A percentile compares a stretch with the other conserved stretches of the same genome.
phyloP scores from a whole-genome alignment of 1,140 invertebrate species.

The Conus ventricosus region DNA sequence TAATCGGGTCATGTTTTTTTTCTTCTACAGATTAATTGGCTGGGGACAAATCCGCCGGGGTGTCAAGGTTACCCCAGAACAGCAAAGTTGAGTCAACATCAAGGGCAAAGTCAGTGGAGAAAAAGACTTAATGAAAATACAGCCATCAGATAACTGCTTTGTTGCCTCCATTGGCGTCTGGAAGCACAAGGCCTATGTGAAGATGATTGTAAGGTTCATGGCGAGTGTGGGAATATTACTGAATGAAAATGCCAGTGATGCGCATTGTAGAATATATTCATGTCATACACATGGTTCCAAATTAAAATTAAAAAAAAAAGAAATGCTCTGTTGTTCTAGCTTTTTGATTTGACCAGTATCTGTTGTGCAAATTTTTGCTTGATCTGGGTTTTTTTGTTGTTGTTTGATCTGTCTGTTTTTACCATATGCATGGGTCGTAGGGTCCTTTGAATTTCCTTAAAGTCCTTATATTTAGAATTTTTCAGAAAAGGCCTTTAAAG shows the following conservation, averaged over 20 bases:
- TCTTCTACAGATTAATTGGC: conserved; percentile 66
- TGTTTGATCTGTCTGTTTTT: too few relatives aligned
- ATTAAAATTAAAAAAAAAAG: too few relatives aligned
- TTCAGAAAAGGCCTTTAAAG: too few relatives aligned
- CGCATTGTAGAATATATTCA: too few relatives aligned
- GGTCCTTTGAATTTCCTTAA: too few relatives aligned
- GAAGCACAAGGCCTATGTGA: not conserved
- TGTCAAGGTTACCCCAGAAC: conserved; percentile 64
- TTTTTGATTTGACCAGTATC: too few relatives aligned
- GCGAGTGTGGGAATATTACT: not conserved
- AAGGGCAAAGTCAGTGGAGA: not conserved
- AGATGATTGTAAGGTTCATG: not conserved
- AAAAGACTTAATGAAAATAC: not conserved
- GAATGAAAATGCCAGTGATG: not conserved
- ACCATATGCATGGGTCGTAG: too few relatives aligned
- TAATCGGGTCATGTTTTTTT: not conserved
- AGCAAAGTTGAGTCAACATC: conserved; percentile 21
- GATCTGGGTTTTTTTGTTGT: too few relatives aligned
- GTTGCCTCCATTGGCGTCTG: not conserved
- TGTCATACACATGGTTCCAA: too few relatives aligned
- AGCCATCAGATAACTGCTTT: not conserved
- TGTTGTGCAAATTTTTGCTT: too few relatives aligned
- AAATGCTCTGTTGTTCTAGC: too few relatives aligned
- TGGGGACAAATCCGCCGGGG: conserved; percentile 70
- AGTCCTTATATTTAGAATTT: too few relatives aligned